A percentile compares a stretch with the other conserved stretches of the same genome.
phyloP scores from a whole-genome alignment of 2,113 vertebrate species.

The Verasper variegatus region DNA sequence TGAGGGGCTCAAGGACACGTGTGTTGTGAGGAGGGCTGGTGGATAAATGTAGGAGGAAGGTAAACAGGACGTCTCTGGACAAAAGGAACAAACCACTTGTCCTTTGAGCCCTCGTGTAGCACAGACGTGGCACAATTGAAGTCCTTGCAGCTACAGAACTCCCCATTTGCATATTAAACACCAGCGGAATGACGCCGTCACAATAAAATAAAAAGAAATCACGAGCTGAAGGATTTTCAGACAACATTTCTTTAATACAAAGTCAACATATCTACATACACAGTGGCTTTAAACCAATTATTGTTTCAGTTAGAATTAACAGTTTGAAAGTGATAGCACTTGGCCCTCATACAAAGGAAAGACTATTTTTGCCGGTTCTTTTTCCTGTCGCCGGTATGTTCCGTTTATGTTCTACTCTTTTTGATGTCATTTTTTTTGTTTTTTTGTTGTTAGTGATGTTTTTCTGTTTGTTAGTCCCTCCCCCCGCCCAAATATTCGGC shows the following conservation, averaged over 20 bases:
- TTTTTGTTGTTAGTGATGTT: constrained; percentile 55
- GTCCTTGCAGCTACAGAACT: not conserved
- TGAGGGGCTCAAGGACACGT: constrained; percentile 56
- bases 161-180: constrained; percentile 8
- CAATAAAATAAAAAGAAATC: constrained; percentile 12
- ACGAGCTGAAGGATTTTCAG: constrained; percentile 77
- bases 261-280: constrained; percentile 99
- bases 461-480: constrained; percentile 38
- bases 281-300: constrained; percentile 93
- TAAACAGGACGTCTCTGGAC: constrained; percentile 60
- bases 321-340: constrained; percentile 90
- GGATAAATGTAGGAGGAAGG: constrained; percentile 60
- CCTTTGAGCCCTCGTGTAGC: not conserved
- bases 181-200: not conserved
- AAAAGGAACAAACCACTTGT: too few species aligned
- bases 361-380: constrained; percentile 73
- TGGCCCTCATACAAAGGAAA: constrained; percentile 88
- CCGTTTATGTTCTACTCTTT: constrained; percentile 67
- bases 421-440: constrained; percentile 58
- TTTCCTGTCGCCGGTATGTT: constrained; percentile 62
- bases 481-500: constrained; percentile 44
- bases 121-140: constrained; percentile 5
- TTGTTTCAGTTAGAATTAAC: constrained; percentile 92
- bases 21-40: constrained; percentile 57
- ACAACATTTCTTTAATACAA: constrained; percentile 99